These are phyloP conservation scores for Timema podura DNA, from an alignment of 2,888 invertebrate species.

Conservation along the genomic window DNA sequence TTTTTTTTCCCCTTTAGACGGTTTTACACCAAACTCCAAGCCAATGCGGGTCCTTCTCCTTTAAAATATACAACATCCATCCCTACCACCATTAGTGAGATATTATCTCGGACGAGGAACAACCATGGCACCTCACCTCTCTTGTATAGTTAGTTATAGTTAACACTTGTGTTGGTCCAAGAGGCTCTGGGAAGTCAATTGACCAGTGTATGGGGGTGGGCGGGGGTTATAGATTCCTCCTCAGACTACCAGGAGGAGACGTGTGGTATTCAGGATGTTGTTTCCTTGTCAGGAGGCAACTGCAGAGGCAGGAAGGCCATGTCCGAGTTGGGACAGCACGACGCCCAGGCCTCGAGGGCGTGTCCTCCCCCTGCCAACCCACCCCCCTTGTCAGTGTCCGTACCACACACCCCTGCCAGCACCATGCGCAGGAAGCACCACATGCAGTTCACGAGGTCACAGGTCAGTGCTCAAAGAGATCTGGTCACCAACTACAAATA, in stretches of 20 bases:
- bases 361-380: conserved; percentile 12
- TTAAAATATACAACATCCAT: too few species aligned
- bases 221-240: too few species aligned
- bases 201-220: too few species aligned
- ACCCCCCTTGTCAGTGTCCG: conserved; percentile 22
- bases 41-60: too few species aligned
- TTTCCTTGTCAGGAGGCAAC: conserved; percentile 10
- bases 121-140: too few species aligned
- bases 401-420: conserved; percentile 26
- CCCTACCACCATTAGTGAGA: too few species aligned
- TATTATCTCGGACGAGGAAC: too few species aligned
- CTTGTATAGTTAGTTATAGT: too few species aligned
- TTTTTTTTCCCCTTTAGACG: too few species aligned
- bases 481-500: too few species aligned
- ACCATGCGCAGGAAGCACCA: conserved; percentile 26
- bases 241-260: conserved; percentile 7
- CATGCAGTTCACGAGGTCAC: conserved; percentile 26
- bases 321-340: conserved; percentile 26
- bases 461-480: conserved; percentile 19
- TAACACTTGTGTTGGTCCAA: background rate
- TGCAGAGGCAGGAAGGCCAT: conserved; percentile 25
- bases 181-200: background rate
- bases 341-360: background rate
- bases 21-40: too few species aligned
- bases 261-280: conserved; percentile 9